A percentile compares a stretch with the other conserved stretches of the same genome.
phyloP scores from a whole-genome alignment of 1,140 invertebrate genomes.

The Heliconius hewitsoni region DNA sequence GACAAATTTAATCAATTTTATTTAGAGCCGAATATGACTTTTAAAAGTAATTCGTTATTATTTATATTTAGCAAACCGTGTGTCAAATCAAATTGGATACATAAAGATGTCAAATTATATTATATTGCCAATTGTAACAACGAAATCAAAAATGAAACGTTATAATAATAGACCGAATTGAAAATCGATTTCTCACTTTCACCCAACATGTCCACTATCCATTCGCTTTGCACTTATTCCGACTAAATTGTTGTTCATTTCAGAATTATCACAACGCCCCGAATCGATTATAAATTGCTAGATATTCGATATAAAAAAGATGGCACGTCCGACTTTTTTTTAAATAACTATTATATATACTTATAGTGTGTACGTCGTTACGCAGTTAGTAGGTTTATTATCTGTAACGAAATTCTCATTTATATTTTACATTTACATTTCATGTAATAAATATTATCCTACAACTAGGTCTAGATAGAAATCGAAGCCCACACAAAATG shows the following conservation, averaged over 20 bases:
- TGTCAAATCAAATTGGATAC: too few relatives aligned
- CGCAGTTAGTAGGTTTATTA: background rate
- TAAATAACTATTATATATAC: background rate
- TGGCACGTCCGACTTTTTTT: background rate
- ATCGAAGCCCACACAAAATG: too few relatives aligned
- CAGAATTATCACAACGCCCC: conserved; percentile 23
- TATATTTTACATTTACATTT: too few relatives aligned
- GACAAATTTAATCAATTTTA: too few relatives aligned
- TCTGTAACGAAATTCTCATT: too few relatives aligned
- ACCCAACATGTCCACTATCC: conserved; percentile 13
- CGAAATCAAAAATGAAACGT: background rate
- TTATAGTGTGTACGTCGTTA: background rate
- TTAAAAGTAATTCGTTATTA: too few relatives aligned
- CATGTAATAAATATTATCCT: too few relatives aligned
- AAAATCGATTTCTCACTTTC: conserved; percentile 14
- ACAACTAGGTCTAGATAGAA: too few relatives aligned
- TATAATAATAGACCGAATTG: conserved; percentile 1
- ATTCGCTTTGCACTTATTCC: conserved; percentile 27
- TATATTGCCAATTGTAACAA: background rate
- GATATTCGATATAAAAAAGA: conserved; percentile 17
- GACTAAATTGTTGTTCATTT: conserved; percentile 20
- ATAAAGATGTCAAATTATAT: background rate
- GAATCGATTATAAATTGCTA: conserved; percentile 34
- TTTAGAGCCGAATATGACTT: too few relatives aligned
- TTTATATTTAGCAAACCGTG: too few relatives aligned